These are phyloP conservation scores for Lamprologus tigripictilis DNA, from an alignment of 2,113 vertebrate genomes.

Conservation along the genomic window DNA sequence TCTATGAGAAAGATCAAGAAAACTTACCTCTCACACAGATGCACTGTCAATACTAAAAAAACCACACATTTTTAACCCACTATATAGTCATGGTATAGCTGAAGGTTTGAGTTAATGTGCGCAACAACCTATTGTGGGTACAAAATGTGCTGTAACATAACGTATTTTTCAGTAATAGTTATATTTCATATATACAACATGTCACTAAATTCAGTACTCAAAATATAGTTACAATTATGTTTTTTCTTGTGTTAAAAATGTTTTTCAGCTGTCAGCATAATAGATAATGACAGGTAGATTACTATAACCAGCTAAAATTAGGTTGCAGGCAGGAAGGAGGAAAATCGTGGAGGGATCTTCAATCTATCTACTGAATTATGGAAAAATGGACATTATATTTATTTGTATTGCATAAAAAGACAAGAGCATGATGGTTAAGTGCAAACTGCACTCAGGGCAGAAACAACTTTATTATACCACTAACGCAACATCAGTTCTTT, in stretches of 20 bases:
- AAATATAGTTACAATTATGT: background rate
- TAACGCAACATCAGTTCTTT: background rate
- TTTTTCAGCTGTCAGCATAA: background rate
- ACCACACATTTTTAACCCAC: accelerated
- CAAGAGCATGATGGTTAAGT: background rate
- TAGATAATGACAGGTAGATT: background rate
- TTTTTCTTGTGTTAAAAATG: background rate
- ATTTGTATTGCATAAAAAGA: background rate
- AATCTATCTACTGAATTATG: background rate
- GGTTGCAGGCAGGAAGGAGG: background rate
- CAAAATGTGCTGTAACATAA: background rate
- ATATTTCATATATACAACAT: background rate
- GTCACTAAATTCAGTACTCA: background rate
- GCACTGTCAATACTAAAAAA: background rate
- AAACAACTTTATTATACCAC: background rate
- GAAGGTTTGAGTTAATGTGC: background rate
- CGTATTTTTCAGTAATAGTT: background rate
- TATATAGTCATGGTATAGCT: background rate
- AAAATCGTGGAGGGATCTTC: background rate
- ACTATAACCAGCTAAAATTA: background rate
- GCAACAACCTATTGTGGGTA: background rate
- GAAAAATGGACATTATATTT: background rate
- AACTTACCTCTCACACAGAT: background rate
- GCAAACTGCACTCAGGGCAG: background rate
- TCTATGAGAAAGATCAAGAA: background rate